Evolutionary conservation across 2,888 invertebrate genomes (phyloP), one percentile per base, ranked within the genome.

Genomic region (Oxytorus armatus): DNA sequence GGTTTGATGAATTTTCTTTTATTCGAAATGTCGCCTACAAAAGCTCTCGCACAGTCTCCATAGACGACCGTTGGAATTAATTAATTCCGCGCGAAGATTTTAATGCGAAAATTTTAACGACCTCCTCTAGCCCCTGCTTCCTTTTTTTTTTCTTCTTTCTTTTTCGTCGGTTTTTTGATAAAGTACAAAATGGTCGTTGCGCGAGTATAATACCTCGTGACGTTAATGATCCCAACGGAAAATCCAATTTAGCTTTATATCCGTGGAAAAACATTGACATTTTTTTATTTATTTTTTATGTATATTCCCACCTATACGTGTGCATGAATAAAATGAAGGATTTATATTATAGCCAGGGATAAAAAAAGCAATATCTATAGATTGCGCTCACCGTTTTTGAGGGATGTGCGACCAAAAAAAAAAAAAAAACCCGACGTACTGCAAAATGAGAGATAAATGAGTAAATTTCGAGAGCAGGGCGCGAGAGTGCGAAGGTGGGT

Each of bases 391-490:
- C 16, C 33, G 21, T 47, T 59, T 59, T 70, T 59, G 57, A 70
- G 42, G 16, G 53, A 68, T 53, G 23, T 42, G 47, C 14, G 29
- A 33, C 8, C n/a, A n/a, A n/a, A n/a, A n/a, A n/a, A n/a, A n/a
- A n/a, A n/a, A n/a, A n/a, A 36, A 59, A 66, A 49, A 33, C 11
- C 11, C 16, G 7, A 33, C 47, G n/a, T 25, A 49, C 23, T 33
- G 44, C 44, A 33, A 55, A 63, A 44, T 18, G 36, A 53, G 63
- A 77, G 65, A 47, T 47, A 77, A 63, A 70, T 70, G 63, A 63
- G 55, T 23, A 63, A 77, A 63, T 53, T 33, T 47, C 23, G 39
- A 7, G 8, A 14, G 33, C 18, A 77, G 63, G 36, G 7, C 55
- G 36, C 21, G 29, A 44, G 18, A 25, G 29, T 25, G 42, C 25